Evolutionary conservation across 2,113 vertebrate genomes (phyloP).

Genomic region (Orycteropus afer): DNA sequence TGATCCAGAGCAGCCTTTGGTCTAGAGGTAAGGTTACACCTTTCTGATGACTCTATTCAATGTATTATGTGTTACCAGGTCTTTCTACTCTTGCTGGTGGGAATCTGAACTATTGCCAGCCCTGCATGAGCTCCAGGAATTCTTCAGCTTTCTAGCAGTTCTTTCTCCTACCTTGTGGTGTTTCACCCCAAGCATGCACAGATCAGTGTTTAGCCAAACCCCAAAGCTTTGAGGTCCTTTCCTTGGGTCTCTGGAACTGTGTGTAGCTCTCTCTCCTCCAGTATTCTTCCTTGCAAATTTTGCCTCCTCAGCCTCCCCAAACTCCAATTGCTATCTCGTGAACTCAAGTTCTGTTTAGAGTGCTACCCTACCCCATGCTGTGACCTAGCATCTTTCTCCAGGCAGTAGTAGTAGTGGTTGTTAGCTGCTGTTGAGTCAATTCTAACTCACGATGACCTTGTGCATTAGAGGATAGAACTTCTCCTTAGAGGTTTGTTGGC

Average conservation of each 20-base stretch:
- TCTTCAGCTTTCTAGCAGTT: neutral
- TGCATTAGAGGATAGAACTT: too few relatives aligned
- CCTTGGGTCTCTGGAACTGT: neutral
- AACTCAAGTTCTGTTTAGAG: neutral
- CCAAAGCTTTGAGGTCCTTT: neutral
- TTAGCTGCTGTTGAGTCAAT: too few relatives aligned
- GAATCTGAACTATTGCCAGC: neutral
- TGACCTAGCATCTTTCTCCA: neutral
- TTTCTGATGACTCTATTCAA: neutral
- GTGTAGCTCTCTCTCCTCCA: neutral
- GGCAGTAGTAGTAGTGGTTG: neutral
- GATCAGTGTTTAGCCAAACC: neutral
- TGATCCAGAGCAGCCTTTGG: neutral
- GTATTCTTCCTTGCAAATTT: neutral
- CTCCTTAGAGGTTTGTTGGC: too few relatives aligned
- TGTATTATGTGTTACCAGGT: rapidly evolving
- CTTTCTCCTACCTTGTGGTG: neutral
- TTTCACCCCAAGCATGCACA: neutral
- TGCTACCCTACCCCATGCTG: neutral
- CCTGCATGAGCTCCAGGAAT: neutral
- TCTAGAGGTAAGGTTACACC: neutral
- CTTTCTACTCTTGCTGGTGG: neutral
- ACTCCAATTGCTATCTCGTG: neutral
- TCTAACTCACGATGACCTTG: too few relatives aligned
- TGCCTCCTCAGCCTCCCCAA: neutral